Conservation (phyloP, 2,888 invertebrate genomes). For the Heliothis peltigera region DNA sequence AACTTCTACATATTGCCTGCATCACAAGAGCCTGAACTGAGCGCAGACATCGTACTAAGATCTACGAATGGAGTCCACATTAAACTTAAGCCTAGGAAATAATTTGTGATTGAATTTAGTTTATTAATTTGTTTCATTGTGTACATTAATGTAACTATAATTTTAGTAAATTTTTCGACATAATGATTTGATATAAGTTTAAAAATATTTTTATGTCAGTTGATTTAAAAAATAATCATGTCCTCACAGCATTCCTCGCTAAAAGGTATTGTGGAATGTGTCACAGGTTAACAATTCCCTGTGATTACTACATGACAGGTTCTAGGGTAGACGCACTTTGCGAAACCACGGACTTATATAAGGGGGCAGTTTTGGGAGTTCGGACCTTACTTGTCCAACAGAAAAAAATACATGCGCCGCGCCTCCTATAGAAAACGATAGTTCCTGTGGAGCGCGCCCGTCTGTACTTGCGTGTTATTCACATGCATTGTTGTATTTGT, state of each 20-base stretch:
- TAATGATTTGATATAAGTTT: constrained; percentile 28
- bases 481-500: no score
- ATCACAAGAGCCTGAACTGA: constrained; percentile 75
- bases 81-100: constrained; percentile 65
- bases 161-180: constrained; percentile 16
- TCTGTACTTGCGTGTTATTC: no score
- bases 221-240: background rate
- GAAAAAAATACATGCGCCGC: no score
- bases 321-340: constrained; percentile 6
- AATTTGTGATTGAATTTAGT: constrained; percentile 12
- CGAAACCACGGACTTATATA: constrained; percentile 25
- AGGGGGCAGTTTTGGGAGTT: no score
- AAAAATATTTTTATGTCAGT: background rate
- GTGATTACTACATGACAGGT: constrained; percentile 36
- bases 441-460: no score
- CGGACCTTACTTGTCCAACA: no score
- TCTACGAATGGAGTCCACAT: constrained; percentile 75
- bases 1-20: constrained; percentile 76
- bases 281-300: constrained; percentile 28
- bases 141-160: constrained; percentile 5
- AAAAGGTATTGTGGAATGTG: constrained; percentile 25
- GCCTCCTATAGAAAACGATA: no score
- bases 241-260: constrained; percentile 13
- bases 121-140: constrained; percentile 2
- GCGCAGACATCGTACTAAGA: constrained; percentile 79